Conservation (phyloP, 2,113 vertebrate species). For the Protobothrops flavoviridis region DNA sequence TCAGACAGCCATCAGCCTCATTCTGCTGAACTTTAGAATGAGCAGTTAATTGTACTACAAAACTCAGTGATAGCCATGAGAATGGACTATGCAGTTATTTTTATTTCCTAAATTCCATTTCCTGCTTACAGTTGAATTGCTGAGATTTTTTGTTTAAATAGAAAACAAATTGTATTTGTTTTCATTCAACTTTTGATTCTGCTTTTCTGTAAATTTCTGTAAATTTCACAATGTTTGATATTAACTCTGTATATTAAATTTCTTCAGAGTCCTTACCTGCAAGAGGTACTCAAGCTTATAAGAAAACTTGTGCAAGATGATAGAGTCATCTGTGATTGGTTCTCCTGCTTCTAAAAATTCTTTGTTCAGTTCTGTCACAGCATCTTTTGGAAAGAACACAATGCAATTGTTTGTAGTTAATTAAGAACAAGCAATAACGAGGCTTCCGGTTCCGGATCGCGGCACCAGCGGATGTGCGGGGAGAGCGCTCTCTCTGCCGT, state of each 20-base stretch:
- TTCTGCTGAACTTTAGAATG: neutral
- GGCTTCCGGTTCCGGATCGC: too few species aligned
- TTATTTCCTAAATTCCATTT: neutral
- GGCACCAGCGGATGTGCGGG: too few species aligned
- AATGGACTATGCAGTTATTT: neutral
- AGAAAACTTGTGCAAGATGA: constrained; percentile 91
- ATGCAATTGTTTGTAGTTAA: neutral
- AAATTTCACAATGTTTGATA: neutral
- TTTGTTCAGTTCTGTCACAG: constrained; percentile 84
- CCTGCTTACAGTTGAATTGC: neutral
- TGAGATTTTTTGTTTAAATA: neutral
- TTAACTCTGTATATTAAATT: neutral
- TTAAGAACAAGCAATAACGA: neutral
- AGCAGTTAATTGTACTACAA: neutral
- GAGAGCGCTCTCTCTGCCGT: too few species aligned
- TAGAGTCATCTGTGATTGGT: constrained; percentile 89
- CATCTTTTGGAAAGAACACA: constrained; percentile 75
- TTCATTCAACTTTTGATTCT: neutral
- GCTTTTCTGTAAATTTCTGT: neutral
- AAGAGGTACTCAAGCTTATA: constrained; percentile 94
- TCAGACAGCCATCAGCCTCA: neutral
- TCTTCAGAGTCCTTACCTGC: constrained; percentile 75
- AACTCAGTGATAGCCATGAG: neutral
- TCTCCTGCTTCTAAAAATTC: constrained; percentile 87
- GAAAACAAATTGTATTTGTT: neutral